phyloP scores from a whole-genome alignment of 2,888 invertebrate species.

The Pecten maximus region DNA sequence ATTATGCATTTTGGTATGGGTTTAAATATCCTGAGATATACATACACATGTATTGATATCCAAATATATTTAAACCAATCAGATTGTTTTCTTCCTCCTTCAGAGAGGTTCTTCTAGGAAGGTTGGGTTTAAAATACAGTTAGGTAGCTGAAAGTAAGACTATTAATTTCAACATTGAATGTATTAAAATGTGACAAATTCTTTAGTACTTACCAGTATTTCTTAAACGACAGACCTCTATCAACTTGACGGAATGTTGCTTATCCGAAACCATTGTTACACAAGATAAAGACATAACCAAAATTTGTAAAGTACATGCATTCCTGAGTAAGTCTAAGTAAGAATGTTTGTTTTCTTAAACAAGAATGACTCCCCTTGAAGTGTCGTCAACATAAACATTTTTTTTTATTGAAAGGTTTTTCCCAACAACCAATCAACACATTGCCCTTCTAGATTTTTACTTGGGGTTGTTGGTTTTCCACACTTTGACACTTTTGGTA shows the following conservation, averaged over 20 bases:
- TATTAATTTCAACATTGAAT: too few relatives aligned
- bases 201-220: background rate
- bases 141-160: too few relatives aligned
- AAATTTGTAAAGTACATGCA: background rate
- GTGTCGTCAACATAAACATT: background rate
- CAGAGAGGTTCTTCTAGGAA: too few relatives aligned
- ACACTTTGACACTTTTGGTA: background rate
- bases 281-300: background rate
- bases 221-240: background rate
- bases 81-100: too few relatives aligned
- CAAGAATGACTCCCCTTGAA: background rate
- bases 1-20: too few relatives aligned
- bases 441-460: background rate
- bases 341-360: background rate
- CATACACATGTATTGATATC: too few relatives aligned
- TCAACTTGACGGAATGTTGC: background rate
- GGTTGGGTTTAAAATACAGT: too few relatives aligned
- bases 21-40: too few relatives aligned
- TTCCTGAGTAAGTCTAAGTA: background rate
- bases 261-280: background rate
- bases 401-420: slow-evolving; percentile 2
- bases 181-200: too few relatives aligned
- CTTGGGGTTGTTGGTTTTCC: background rate
- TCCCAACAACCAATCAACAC: background rate
- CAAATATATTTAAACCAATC: too few relatives aligned